A percentile compares a stretch with the other conserved stretches of the same genome.
phyloP scores from a whole-genome alignment of 1,140 invertebrate genomes.

The Luehdorfia chinensis region DNA sequence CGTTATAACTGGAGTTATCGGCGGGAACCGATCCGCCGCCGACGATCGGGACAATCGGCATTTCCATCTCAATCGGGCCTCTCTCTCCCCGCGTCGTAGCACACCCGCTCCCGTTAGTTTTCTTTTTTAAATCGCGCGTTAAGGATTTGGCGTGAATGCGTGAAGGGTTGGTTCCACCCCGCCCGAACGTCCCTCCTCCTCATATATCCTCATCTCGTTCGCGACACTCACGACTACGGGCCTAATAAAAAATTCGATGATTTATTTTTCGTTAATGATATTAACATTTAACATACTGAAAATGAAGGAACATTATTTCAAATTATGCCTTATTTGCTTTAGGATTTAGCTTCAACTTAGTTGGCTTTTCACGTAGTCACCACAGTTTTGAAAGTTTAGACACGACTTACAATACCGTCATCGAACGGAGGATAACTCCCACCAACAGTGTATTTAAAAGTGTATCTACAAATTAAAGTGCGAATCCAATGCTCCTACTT shows the following conservation, averaged over 20 bases:
- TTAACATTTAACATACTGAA: no score
- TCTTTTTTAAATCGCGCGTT: conserved; percentile 74
- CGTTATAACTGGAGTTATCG: conserved; percentile 73
- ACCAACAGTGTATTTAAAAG: no score
- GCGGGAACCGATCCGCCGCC: conserved; percentile 44
- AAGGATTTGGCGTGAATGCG: conserved; percentile 68
- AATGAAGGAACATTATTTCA: no score
- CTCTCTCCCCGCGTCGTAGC: conserved; percentile 15
- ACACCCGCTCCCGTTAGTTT: conserved; percentile 53
- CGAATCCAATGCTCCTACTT: conserved; percentile 28
- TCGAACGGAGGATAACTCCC: no score
- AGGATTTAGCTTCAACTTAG: no score
- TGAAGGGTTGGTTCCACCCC: conserved; percentile 56
- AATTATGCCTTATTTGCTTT: no score
- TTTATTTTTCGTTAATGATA: conserved; percentile 2
- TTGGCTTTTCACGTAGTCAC: no score
- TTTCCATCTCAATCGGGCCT: conserved; percentile 60
- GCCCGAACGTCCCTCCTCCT: conserved; percentile 36
- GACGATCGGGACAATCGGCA: conserved; percentile 61
- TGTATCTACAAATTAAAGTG: conserved; percentile 21
- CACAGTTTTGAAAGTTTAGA: no score
- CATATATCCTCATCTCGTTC: conserved; percentile 46
- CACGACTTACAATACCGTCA: no score
- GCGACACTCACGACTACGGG: conserved; percentile 15
- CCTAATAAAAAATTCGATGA: conserved; percentile 23